Conservation (phyloP, 2,888 invertebrate genomes). For the Helicoverpa assulta region DNA sequence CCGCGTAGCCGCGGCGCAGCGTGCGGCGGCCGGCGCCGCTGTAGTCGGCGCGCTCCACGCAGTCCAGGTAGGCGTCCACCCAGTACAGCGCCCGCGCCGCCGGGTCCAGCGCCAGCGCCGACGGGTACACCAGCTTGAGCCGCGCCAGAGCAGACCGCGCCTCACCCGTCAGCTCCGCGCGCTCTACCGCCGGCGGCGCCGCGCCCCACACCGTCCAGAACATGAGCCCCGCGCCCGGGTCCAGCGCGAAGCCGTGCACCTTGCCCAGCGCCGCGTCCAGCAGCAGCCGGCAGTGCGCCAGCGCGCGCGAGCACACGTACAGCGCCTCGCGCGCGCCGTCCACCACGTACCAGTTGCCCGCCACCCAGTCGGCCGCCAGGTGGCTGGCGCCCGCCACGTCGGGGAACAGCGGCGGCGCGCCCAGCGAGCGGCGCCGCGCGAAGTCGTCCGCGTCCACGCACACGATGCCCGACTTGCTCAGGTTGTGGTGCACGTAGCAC, state of each 20-base stretch:
- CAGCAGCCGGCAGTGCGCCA: constrained; percentile 92
- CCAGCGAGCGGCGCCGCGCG: constrained; percentile 89
- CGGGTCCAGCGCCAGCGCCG: constrained; percentile 93
- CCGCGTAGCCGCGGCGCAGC: constrained; percentile 88
- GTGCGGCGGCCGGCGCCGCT: constrained; percentile 92
- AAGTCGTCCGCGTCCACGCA: constrained; percentile 93
- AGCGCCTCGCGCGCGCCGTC: constrained; percentile 93
- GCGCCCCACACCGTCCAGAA: constrained; percentile 95
- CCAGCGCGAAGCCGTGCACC: constrained; percentile 94
- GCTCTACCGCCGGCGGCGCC: constrained; percentile 91
- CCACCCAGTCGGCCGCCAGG: constrained; percentile 95
- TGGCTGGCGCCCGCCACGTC: constrained; percentile 93
- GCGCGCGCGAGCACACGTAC: constrained; percentile 92
- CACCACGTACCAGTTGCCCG: constrained; percentile 96
- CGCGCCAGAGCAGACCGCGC: constrained; percentile 91
- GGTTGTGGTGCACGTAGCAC: constrained; percentile 92
- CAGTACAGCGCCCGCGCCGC: constrained; percentile 93
- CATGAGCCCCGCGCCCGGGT: constrained; percentile 92
- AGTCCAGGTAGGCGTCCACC: constrained; percentile 95
- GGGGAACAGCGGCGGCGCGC: constrained; percentile 91
- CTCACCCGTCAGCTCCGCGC: constrained; percentile 92
- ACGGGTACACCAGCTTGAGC: constrained; percentile 94
- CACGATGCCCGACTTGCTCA: constrained; percentile 89
- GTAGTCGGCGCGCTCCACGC: constrained; percentile 94
- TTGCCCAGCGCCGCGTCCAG: constrained; percentile 92